Conservation (phyloP, 2,113 vertebrate genomes). For the Merops nubicus region DNA sequence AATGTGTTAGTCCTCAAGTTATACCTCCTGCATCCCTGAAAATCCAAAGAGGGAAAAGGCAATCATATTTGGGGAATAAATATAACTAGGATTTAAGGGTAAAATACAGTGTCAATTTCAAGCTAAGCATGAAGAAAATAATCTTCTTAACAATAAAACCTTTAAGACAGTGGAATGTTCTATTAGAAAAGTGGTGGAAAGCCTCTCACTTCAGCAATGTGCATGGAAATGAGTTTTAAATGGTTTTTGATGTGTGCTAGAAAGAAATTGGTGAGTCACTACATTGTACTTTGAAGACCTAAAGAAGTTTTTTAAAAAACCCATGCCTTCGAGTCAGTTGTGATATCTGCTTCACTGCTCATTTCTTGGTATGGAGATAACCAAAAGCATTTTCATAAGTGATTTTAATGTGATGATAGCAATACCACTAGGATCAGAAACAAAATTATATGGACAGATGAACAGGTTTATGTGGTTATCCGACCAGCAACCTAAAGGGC, state of each 20-base stretch:
- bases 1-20: neutral
- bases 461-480: neutral
- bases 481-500: neutral
- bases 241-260: slow-evolving; percentile 1
- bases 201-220: neutral
- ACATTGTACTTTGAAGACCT: neutral
- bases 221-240: neutral
- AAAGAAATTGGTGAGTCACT: slow-evolving; percentile 27
- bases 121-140: slow-evolving; percentile 23
- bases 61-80: neutral
- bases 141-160: slow-evolving; percentile 1
- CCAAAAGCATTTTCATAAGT: neutral
- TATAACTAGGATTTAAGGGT: neutral
- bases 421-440: neutral
- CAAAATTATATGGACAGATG: neutral
- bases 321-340: neutral
- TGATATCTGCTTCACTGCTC: neutral
- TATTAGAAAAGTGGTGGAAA: neutral
- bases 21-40: neutral
- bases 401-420: neutral
- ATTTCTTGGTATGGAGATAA: neutral
- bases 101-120: neutral
- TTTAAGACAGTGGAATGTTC: neutral
- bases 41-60: neutral
- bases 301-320: neutral